These are phyloP conservation scores for Araneus ventricosus DNA, from an alignment of 1,140 invertebrate genomes.

Conservation along the genomic window DNA sequence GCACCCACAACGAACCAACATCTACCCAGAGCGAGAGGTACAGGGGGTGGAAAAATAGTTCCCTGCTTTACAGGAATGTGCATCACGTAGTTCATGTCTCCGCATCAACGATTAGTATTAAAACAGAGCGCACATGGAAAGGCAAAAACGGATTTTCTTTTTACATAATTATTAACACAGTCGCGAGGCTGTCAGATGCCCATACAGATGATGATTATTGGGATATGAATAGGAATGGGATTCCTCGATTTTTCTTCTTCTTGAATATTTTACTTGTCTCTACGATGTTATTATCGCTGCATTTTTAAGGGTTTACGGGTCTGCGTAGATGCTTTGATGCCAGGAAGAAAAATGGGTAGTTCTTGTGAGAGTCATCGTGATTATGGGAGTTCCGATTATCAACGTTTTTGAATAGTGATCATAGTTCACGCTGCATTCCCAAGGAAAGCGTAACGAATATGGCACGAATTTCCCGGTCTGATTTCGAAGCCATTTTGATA, in stretches of 20 bases:
- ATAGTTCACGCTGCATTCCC: too few relatives aligned
- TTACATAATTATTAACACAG: background rate
- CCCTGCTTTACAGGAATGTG: constrained; percentile 37
- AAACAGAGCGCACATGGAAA: constrained; percentile 31
- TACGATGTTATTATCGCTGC: background rate
- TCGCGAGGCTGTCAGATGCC: constrained; percentile 35
- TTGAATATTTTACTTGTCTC: constrained; percentile 15
- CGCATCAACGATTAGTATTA: constrained; percentile 44
- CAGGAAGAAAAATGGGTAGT: background rate
- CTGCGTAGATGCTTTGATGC: background rate
- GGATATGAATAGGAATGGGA: constrained; percentile 19
- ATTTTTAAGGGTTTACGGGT: background rate
- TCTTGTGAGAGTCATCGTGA: background rate
- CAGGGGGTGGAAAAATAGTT: background rate
- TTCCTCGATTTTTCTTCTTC: background rate
- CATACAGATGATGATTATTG: constrained; percentile 20
- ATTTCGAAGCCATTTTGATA: too few relatives aligned
- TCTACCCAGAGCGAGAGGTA: background rate
- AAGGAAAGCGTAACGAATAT: too few relatives aligned
- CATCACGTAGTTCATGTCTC: constrained; percentile 44
- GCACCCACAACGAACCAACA: constrained; percentile 38
- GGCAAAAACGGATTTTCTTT: constrained; percentile 22
- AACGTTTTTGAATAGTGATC: too few relatives aligned
- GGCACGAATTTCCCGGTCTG: too few relatives aligned
- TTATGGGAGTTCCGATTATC: background rate